phyloP scores from a whole-genome alignment of 2,797 vertebrate species.

The Gadopsis bispinosus region DNA sequence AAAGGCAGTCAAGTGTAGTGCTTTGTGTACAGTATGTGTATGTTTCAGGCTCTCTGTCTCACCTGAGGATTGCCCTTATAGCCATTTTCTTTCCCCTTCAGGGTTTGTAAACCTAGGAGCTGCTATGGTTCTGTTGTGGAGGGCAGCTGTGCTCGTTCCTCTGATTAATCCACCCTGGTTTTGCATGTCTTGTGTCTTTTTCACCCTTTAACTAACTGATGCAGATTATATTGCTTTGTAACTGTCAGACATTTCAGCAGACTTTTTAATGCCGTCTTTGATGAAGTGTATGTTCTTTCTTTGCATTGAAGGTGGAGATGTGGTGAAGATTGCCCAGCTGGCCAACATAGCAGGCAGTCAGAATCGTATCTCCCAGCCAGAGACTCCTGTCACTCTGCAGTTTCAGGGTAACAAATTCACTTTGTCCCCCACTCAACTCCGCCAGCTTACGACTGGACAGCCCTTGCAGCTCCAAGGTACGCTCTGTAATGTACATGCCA shows the following conservation, averaged over 20 bases:
- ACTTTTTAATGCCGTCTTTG: slow-evolving; percentile 5
- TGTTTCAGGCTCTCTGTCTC: slow-evolving; percentile 71
- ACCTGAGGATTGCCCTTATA: slow-evolving; percentile 57
- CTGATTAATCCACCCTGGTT: slow-evolving; percentile 86
- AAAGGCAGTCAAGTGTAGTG: slow-evolving; percentile 46
- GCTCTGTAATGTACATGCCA: slow-evolving; percentile 79
- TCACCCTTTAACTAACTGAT: slow-evolving; percentile 85
- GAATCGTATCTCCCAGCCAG: slow-evolving; percentile 90
- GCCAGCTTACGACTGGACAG: slow-evolving; percentile 97
- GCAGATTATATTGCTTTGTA: slow-evolving; percentile 18
- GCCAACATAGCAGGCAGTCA: slow-evolving; percentile 89
- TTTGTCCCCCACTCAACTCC: slow-evolving; percentile 95
- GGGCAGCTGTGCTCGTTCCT: slow-evolving; percentile 65
- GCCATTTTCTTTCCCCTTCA: slow-evolving; percentile 58
- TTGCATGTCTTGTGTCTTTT: slow-evolving; percentile 86
- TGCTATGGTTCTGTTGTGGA: slow-evolving; percentile 68
- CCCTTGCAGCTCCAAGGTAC: slow-evolving; percentile 98
- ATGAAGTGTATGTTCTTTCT: slow-evolving; percentile 24
- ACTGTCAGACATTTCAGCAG: neutral
- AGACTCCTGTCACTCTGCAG: slow-evolving; percentile 96
- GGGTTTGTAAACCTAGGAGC: slow-evolving; percentile 61
- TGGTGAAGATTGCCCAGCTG: slow-evolving; percentile 92
- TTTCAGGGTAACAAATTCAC: slow-evolving; percentile 99
- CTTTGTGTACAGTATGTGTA: slow-evolving; percentile 22
- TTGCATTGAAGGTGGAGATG: slow-evolving; percentile 88